Percentiles rank a stretch among this genome's conserved stretches.
phyloP scores from a whole-genome alignment of 2,113 vertebrate genomes.

The Lonchura striata region DNA sequence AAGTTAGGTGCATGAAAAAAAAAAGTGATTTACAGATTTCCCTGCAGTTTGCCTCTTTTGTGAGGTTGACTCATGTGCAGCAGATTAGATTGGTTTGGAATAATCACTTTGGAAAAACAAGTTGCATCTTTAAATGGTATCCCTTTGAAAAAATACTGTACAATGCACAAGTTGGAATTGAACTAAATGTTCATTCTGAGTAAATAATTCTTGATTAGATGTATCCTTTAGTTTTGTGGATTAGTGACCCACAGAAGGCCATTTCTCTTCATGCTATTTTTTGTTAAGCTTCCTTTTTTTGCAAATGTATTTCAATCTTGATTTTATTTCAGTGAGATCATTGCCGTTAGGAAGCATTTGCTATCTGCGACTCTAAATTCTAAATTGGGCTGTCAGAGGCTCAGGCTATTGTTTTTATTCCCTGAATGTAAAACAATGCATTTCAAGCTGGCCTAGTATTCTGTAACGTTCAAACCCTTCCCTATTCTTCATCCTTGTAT shows the following conservation, averaged over 20 bases:
- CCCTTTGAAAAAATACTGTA: neutral
- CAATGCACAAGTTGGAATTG: neutral
- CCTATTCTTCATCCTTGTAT: neutral
- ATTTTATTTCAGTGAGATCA: neutral
- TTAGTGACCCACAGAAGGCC: neutral
- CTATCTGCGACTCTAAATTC: neutral
- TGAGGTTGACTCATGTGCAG: neutral
- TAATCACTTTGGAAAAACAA: neutral
- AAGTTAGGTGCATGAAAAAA: neutral
- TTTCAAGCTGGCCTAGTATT: neutral
- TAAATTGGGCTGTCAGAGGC: neutral
- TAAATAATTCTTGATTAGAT: neutral
- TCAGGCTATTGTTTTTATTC: neutral
- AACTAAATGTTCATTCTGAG: neutral
- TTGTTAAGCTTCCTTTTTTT: neutral
- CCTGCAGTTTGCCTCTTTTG: neutral
- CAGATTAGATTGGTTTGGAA: conserved; percentile 17
- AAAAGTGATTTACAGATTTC: conserved; percentile 9
- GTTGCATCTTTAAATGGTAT: neutral
- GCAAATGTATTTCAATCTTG: neutral
- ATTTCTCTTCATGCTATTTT: neutral
- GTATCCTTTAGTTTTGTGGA: neutral
- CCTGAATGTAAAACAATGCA: neutral
- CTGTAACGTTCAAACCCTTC: neutral
- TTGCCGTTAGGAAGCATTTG: neutral